Evolutionary conservation across 2,797 vertebrate species (phyloP), one percentile per base, ranked within the genome.

Genomic region (Halcyon badia): DNA sequence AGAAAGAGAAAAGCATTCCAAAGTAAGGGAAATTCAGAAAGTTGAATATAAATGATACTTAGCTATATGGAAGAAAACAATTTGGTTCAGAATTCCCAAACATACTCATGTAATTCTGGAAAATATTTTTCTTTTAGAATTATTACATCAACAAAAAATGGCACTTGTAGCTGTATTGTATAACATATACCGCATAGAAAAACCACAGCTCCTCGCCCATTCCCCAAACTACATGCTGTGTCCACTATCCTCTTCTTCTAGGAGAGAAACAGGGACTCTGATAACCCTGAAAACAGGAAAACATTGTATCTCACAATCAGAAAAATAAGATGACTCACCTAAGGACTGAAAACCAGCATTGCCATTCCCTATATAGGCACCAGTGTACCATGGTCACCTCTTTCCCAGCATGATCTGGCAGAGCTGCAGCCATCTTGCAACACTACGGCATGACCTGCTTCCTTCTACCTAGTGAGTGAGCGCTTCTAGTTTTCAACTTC

Each of bases 311-410:
- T n/a, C 7, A 56, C 16, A 54, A 14, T 22, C 3, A 26, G 14
- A 86, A 56, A 65, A 61, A 8, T 26, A 54, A 21, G 37, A 66
- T 56, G 49, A 66, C 28, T 68, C 42, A 82, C 52, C 5, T 11
- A 42, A 42, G 20, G 25, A 33, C 18, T 39, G 26, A 37, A 35
- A 42, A 20, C 3, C 19, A 49, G 48, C 35, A 13, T 31, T 20
- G n/a, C 31, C 31, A 21, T n/a, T 56, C 30, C 5, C 20, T 14
- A 1, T 8, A 7, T 31, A 60, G 15, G 28, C n/a, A 24, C 9
- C 19, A 19, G 3, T 4, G 3, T 1, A 2, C 18, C 21, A 11
- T 4, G 2, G 10, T 10, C 13, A 8, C 33, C 46, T 35, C 6
- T 28, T 30, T 35, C 30, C 18, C 54, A 56, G 31, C 18, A n/a